phyloP scores from a whole-genome alignment of 2,888 invertebrate species.

The Drosophila anomelani region DNA sequence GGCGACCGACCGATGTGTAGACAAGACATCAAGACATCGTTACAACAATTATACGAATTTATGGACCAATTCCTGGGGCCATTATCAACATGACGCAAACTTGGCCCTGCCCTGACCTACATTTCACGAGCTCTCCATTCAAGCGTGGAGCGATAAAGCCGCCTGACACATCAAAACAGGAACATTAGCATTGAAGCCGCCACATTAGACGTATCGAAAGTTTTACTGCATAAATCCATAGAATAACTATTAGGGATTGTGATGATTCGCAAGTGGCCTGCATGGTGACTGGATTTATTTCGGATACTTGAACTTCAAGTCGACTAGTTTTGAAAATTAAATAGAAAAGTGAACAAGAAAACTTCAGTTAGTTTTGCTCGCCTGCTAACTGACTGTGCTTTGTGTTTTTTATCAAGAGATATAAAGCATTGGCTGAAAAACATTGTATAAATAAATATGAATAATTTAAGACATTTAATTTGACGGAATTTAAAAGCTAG shows the following conservation, averaged over 20 bases:
- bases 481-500: not conserved
- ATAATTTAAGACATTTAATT: not conserved
- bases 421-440: not conserved
- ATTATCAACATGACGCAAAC: slow-evolving; percentile 49
- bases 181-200: slow-evolving; percentile 19
- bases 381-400: not conserved
- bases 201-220: not conserved
- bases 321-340: not conserved
- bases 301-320: not conserved
- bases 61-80: slow-evolving; percentile 38
- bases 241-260: not conserved
- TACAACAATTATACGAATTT: slow-evolving; percentile 54
- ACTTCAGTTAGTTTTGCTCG: too few relatives aligned
- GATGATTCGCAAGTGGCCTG: not conserved
- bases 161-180: slow-evolving; percentile 60
- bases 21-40: slow-evolving; percentile 44
- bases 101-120: slow-evolving; percentile 44
- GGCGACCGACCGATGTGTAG: slow-evolving; percentile 34
- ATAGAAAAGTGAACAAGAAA: not conserved
- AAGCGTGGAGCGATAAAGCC: slow-evolving; percentile 55
- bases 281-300: not conserved
- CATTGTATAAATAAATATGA: too few relatives aligned
- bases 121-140: slow-evolving; percentile 48
- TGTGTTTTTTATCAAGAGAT: too few relatives aligned
- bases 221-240: slow-evolving; percentile 7